A percentile compares a stretch with the other conserved stretches of the same genome.
phyloP scores from a whole-genome alignment of 2,113 vertebrate species.

The Pomatorhinus ruficollis region DNA sequence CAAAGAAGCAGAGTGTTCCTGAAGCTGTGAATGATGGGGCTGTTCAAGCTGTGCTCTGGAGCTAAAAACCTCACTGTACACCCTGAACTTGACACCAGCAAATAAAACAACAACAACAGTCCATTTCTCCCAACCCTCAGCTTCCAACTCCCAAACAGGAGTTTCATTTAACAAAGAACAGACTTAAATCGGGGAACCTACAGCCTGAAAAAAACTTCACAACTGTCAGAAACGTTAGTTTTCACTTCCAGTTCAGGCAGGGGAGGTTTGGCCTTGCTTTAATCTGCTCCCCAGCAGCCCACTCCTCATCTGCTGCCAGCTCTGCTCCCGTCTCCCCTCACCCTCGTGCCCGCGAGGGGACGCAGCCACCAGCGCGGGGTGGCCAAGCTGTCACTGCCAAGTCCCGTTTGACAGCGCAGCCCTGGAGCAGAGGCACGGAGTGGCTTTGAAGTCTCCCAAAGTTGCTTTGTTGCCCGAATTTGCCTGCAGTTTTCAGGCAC shows the following conservation, averaged over 20 bases:
- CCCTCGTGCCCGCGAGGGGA: neutral
- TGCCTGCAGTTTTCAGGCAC: neutral
- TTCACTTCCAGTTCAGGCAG: neutral
- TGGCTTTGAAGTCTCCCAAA: neutral
- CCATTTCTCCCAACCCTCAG: neutral
- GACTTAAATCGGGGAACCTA: neutral
- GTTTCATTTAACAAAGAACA: neutral
- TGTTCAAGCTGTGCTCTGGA: neutral
- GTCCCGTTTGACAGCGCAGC: neutral
- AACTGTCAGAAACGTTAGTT: neutral
- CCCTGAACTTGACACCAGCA: neutral
- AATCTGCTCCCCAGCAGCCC: neutral
- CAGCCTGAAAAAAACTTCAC: neutral
- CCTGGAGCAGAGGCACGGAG: fast-evolving
- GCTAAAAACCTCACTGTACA: neutral
- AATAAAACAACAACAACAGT: neutral
- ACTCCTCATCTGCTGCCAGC: neutral
- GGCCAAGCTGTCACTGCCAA: neutral
- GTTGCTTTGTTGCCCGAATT: neutral
- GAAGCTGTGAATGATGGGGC: neutral
- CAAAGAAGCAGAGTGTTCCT: neutral
- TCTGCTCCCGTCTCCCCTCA: neutral
- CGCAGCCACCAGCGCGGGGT: fast-evolving
- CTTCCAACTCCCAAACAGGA: neutral
- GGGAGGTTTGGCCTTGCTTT: neutral